A percentile compares a stretch with the other conserved stretches of the same genome.
phyloP scores from a whole-genome alignment of 2,888 invertebrate genomes.

The Corbicula japonica region DNA sequence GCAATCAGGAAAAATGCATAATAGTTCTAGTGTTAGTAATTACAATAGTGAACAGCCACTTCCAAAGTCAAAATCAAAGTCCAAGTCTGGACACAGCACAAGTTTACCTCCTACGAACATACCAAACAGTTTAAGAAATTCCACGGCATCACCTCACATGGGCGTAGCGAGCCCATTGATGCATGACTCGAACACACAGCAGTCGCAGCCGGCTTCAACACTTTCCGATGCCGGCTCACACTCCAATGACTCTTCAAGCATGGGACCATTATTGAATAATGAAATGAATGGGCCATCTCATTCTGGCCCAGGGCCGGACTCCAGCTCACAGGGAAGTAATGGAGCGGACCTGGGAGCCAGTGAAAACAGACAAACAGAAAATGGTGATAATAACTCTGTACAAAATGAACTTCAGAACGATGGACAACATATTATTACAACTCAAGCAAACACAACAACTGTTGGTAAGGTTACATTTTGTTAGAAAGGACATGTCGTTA shows the following conservation, averaged over 20 bases:
- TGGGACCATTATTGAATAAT: constrained; percentile 63
- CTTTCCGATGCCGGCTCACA: constrained; percentile 61
- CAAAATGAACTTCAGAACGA: constrained; percentile 15
- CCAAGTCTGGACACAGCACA: constrained; percentile 50
- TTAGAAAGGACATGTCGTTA: no score
- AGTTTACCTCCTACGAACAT: constrained; percentile 52
- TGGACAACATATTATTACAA: constrained; percentile 57
- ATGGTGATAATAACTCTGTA: neutral
- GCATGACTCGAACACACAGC: constrained; percentile 55
- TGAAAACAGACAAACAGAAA: neutral
- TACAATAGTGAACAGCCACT: constrained; percentile 51
- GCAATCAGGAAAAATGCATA: constrained; percentile 57
- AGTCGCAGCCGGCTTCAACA: constrained; percentile 50
- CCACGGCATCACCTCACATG: constrained; percentile 43
- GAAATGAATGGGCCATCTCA: constrained; percentile 11
- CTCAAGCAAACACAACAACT: constrained; percentile 58
- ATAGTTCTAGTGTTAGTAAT: constrained; percentile 62
- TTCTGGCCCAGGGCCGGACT: neutral
- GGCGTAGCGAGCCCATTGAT: constrained; percentile 50
- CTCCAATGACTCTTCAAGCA: constrained; percentile 62
- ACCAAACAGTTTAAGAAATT: constrained; percentile 48
- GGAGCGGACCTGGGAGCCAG: neutral
- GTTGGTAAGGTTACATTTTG: no score
- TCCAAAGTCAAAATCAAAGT: constrained; percentile 63
- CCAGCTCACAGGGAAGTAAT: constrained; percentile 12